Conservation (phyloP, 1,140 invertebrate species). For the Drosophila persimilis region DNA sequence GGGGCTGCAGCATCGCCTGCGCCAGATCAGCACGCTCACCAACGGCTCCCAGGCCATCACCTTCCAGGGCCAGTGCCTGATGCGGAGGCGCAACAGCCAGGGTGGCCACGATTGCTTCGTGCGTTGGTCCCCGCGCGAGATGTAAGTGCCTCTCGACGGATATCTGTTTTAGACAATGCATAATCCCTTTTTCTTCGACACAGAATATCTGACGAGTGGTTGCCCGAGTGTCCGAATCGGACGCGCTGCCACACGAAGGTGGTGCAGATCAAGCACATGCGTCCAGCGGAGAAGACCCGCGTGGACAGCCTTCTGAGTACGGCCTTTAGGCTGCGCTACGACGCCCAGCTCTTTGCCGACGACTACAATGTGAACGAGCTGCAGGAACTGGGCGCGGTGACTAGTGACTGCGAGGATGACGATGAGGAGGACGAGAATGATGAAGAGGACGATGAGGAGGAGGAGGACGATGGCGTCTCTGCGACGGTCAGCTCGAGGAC, state of each 20-base stretch:
- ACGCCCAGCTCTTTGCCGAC: slow-evolving; percentile 72
- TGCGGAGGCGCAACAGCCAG: slow-evolving; percentile 63
- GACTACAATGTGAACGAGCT: slow-evolving; percentile 65
- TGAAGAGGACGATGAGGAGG: slow-evolving; percentile 52
- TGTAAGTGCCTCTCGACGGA: slow-evolving; percentile 51
- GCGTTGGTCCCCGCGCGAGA: slow-evolving; percentile 78
- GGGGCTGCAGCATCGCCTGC: slow-evolving; percentile 89
- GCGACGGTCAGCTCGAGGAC: slow-evolving; percentile 46
- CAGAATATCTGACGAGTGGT: slow-evolving; percentile 80
- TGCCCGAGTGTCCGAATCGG: slow-evolving; percentile 63
- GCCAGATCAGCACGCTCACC: slow-evolving; percentile 85
- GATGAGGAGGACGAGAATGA: slow-evolving; percentile 29
- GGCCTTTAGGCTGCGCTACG: slow-evolving; percentile 72
- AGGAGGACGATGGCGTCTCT: slow-evolving; percentile 56
- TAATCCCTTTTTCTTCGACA: background rate
- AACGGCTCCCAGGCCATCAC: slow-evolving; percentile 74
- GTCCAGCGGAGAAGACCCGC: slow-evolving; percentile 72
- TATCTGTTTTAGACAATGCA: no score
- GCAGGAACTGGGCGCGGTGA: slow-evolving; percentile 26
- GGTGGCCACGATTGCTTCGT: slow-evolving; percentile 75
- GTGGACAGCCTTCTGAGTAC: slow-evolving; percentile 73
- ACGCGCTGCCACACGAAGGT: slow-evolving; percentile 71
- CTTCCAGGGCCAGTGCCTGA: slow-evolving; percentile 74
- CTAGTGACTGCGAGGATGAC: slow-evolving; percentile 49
- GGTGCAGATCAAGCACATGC: slow-evolving; percentile 78